phyloP scores from a whole-genome alignment of 2,113 vertebrate species.

The Redunca redunca region DNA sequence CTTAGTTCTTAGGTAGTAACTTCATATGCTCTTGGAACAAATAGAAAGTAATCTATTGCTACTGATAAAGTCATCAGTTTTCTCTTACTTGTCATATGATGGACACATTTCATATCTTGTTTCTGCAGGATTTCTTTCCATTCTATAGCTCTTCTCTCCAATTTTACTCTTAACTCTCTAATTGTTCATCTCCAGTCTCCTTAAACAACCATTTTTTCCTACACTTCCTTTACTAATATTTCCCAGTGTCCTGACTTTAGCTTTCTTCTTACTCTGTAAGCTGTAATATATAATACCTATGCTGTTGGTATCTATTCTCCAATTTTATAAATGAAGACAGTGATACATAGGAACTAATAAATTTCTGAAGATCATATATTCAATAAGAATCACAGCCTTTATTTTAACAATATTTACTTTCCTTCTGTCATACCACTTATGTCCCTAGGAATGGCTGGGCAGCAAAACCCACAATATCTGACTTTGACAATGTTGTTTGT shows the following conservation, averaged over 20 bases:
- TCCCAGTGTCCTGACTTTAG: not conserved
- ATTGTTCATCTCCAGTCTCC: not conserved
- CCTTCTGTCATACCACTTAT: not conserved
- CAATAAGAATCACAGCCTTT: not conserved
- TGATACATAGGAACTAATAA: not conserved
- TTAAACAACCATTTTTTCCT: not conserved
- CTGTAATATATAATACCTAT: not conserved
- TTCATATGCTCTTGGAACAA: not conserved
- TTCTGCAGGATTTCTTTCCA: not conserved
- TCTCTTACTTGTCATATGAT: not conserved
- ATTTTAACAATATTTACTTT: not conserved
- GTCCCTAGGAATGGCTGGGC: not conserved
- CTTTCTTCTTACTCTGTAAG: not conserved
- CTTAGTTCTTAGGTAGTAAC: not conserved
- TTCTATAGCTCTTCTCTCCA: not conserved
- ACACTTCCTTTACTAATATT: not conserved
- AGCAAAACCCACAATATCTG: not conserved
- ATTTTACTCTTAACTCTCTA: not conserved
- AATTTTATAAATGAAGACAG: not conserved
- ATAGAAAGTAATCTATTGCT: not conserved
- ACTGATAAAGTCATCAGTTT: not conserved
- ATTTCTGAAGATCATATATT: not conserved
- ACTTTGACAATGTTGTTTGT: not conserved
- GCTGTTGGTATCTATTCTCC: not conserved
- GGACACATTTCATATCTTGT: not conserved